Base-by-base conservation (phyloP, 1,140 invertebrate species). In the Drosophila pallidifrons region DNA sequence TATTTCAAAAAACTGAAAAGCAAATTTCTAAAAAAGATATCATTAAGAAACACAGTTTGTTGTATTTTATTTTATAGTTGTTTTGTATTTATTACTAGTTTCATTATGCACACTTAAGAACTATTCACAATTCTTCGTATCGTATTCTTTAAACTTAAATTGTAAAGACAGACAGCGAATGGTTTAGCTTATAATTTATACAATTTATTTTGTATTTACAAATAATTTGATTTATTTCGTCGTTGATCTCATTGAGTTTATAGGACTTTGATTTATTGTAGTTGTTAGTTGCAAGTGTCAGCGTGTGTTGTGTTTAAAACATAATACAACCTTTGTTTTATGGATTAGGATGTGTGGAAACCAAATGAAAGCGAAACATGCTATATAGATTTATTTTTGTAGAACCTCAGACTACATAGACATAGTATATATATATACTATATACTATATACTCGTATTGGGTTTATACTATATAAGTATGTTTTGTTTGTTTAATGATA, bases 311-410 rank as follows among this genome's bases (percentile, higher is more conserved):
- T 67, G 67, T 88, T 87, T 72, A 82, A 77, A 89, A 83, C 77
- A 69, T 88, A 88, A 89, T 88, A 88, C 83, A 88, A 88, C 83
- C 83, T 88, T 88, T 83, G 41, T 81, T 59, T 59, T 49, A 20
- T 74, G 64, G 49, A 57, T 16, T 63, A 2, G 32, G 59, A 67
- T 67, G 64, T 67, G 64, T 52, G 47, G 38, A 76, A 68, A 71
- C 25, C 20, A 67, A 75, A 60, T 69, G 47, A 64, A 64, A 59
- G 47, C 43, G 55, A 76, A 70, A 65, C 65, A 57, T 49, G 66
- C 43, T 71, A 59, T 72, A 71, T 38, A 77, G 47, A 25, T 25
- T 25, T 78, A 79, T 60, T 68, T 68, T 51, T 47, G 11, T 61
- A 28, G 60, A 69, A 52, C 67, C 67, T 57, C 15, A 35, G 20